Base-by-base conservation (phyloP, 2,113 vertebrate genomes). In the Leucopsar rothschildi region DNA sequence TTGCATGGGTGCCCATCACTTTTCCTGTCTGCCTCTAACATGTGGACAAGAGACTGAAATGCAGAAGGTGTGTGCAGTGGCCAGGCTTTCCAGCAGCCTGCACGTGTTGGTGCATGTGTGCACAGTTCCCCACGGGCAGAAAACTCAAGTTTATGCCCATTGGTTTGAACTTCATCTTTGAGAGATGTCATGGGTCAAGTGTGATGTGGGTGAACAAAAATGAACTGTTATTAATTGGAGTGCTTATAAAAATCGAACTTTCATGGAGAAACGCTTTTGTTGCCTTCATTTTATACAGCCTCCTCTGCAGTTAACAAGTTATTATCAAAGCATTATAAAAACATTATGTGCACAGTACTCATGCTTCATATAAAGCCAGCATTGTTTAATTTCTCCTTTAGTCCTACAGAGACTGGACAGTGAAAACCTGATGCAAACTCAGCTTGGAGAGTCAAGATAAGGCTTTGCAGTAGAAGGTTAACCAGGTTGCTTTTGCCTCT, bases 91-190 rank as follows among this genome's bases (percentile, higher is more conserved):
- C 39, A 14, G 37, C 37, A 61, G 53, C 31, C 8, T 7, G 50
- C 39, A n/a, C 4, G 4, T 8, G 28, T 4, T 1, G 5, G 24
- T 37, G 37, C 2, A 0, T 21, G 40, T 65, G 91, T 53, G 24
- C 44, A 9, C 27, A 4, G 55, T n/a, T 72, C 44, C 44, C 55
- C 4, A 1, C 3, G 3, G 59, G 29, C 66, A 27, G 42, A 61
- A 65, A 19, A 47, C 47, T 91, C 44, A n/a, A 40, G 28, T 63
- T 88, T 17, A 5, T 50, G 65, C n/a, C 68, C 29, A 45, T 22
- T 3, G 1, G 16, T 75, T 88, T 86, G 68, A 86, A 52, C 35
- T 55, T 52, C 66, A 31, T 82, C 87, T 92, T 50, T 64, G 76
- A 71, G 87, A 86, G 79, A 44, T 68, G 31, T 45, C 28, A 12